Conservation (phyloP, 2,797 vertebrate species). For the Argya squamiceps region DNA sequence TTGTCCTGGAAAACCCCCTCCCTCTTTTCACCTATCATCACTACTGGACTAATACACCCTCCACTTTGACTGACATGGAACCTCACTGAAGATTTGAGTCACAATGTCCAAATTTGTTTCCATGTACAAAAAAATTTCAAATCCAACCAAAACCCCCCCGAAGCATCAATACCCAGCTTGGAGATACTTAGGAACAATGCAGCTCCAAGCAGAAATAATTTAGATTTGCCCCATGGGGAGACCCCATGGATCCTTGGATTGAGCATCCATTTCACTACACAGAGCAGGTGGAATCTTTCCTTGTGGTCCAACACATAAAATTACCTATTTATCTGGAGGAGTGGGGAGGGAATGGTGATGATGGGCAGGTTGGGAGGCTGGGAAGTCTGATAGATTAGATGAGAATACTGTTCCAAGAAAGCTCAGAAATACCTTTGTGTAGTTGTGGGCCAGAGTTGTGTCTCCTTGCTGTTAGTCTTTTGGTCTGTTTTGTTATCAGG, state of each 20-base stretch:
- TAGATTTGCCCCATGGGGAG: neutral
- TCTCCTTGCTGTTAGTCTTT: neutral
- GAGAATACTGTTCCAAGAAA: neutral
- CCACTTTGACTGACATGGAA: neutral
- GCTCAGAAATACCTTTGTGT: neutral
- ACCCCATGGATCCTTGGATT: neutral
- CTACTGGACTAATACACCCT: too few species aligned
- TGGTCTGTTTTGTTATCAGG: neutral
- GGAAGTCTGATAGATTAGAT: neutral
- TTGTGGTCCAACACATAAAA: neutral
- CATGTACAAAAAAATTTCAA: neutral
- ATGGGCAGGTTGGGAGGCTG: accelerated
- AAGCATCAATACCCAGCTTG: neutral
- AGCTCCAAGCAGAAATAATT: neutral
- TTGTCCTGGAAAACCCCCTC: neutral
- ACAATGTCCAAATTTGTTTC: neutral
- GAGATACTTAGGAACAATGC: neutral
- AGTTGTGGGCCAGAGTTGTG: neutral
- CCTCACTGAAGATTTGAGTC: neutral
- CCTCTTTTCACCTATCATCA: neutral
- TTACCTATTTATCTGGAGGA: accelerated
- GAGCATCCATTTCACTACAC: neutral
- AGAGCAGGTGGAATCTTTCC: neutral
- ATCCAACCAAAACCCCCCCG: neutral
- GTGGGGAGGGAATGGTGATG: neutral